Base-by-base conservation (phyloP, 92 coral and sea anemone species). In the Galaxea fascicularis region DNA sequence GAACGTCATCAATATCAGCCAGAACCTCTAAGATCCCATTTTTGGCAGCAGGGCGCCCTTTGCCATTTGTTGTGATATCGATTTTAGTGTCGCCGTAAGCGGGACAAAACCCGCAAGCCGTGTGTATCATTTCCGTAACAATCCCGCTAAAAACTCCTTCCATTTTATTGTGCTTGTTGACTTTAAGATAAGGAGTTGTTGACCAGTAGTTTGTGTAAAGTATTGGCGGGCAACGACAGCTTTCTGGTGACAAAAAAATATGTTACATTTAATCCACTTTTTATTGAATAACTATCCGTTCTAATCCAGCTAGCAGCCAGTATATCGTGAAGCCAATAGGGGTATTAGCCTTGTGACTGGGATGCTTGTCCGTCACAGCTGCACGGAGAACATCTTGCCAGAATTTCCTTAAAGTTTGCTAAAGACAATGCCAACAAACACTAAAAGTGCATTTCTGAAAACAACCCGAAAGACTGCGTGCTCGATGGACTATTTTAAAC, bases 141-240 rank as follows among this genome's bases (percentile, higher is more conserved):
- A 92, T 76, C 10, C 54, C 20, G 18, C 84, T 76, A 22, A 92
- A 90, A 20, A 94, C 69, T 9, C 98, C 98, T 44, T 73, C 89
- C 4, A 65, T 85, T 0, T 54, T 62, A 4, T 76, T 71, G 39
- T 58, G 71, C 15, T 28, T 35, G 27, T 64, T 80, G 57, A 60
- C 65, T 25, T 73, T 90, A 5, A 91, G 73, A 62, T 94, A 94
- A 56, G 98, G 98, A 17, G 92, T 87, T 56, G 88, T 74, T 1
- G 77, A 83, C 88, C 93, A 94, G 89, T 84, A 94, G 83, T 94
- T 94, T 29, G 93, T 89, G 67, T 94, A 81, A 3, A 94, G 76
- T 56, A 80, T 76, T 62, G 83, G 57, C 8, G 98, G 98, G 58
- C 95, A 94, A 10, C 88, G 80, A 71, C 98, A 94, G 22, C 93